These are phyloP conservation scores for Drosophila malerkotliana DNA, from an alignment of 1,140 invertebrate genomes.

Conservation along the genomic window DNA sequence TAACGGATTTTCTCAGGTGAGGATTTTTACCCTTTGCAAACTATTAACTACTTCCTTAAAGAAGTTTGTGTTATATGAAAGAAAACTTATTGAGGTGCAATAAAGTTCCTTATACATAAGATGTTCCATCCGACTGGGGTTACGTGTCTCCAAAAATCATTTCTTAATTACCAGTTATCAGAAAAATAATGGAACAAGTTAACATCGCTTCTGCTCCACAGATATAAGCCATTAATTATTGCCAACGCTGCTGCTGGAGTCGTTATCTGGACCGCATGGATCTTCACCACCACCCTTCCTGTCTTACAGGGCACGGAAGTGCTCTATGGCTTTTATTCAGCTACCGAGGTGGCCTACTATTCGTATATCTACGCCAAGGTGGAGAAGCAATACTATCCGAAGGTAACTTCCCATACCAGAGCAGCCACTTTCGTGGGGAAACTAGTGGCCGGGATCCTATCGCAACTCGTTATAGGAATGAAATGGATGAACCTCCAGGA, in stretches of 20 bases:
- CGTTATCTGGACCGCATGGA: conserved; percentile 88
- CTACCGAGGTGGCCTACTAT: conserved; percentile 95
- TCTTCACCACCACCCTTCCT: conserved; percentile 88
- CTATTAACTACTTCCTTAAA: too few relatives aligned
- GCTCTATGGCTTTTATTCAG: conserved; percentile 92
- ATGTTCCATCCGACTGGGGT: neutral
- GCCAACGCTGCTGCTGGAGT: conserved; percentile 89
- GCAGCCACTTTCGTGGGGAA: conserved; percentile 88
- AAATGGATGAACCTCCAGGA: conserved; percentile 87
- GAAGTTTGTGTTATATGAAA: too few relatives aligned
- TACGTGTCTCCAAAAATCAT: too few relatives aligned
- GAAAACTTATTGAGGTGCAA: too few relatives aligned
- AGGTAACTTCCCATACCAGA: conserved; percentile 90
- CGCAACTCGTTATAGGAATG: conserved; percentile 87
- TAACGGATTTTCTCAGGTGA: conserved; percentile 90
- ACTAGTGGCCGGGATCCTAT: conserved; percentile 87
- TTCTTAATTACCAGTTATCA: neutral
- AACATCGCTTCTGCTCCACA: conserved; percentile 23
- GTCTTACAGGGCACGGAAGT: conserved; percentile 87
- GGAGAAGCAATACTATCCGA: conserved; percentile 88
- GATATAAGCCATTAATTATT: conserved; percentile 94
- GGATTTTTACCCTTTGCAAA: neutral
- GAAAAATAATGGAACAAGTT: neutral
- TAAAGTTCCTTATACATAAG: too few relatives aligned
- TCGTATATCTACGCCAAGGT: conserved; percentile 98